Percentiles rank a stretch among this genome's conserved stretches.
phyloP scores from a whole-genome alignment of 2,113 vertebrate genomes.

The Choloepus hoffmanni region DNA sequence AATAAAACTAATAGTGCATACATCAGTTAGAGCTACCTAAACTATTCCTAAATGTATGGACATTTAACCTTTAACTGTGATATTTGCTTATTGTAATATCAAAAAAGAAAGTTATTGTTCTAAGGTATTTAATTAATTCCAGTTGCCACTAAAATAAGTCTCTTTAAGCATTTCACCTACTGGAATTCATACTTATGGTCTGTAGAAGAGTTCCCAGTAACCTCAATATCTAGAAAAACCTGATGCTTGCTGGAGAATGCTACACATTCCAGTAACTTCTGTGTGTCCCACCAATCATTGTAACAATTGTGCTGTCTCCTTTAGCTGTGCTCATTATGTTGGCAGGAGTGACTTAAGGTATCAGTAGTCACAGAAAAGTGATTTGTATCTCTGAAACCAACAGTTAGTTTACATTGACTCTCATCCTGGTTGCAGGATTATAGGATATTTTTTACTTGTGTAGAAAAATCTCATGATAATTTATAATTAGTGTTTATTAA shows the following conservation, averaged over 20 bases:
- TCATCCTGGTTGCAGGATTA: background rate
- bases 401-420: background rate
- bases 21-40: constrained; percentile 55
- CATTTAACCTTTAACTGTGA: constrained; percentile 10
- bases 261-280: constrained; percentile 13
- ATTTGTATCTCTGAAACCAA: background rate
- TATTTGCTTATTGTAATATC: constrained; percentile 54
- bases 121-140: background rate
- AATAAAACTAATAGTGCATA: constrained; percentile 45
- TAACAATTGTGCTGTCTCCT: background rate
- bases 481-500: background rate
- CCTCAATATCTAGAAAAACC: background rate
- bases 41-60: constrained; percentile 25
- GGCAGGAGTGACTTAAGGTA: background rate
- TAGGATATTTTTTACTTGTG: background rate
- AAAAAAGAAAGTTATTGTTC: background rate
- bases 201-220: background rate
- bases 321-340: background rate
- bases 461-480: background rate
- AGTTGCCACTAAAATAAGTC: constrained; percentile 28
- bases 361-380: background rate
- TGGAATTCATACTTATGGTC: background rate
- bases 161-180: background rate
- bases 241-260: background rate
- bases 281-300: background rate